These are phyloP conservation scores for Pectinophora gossypiella DNA, from an alignment of 1,140 invertebrate species.

Conservation along the genomic window DNA sequence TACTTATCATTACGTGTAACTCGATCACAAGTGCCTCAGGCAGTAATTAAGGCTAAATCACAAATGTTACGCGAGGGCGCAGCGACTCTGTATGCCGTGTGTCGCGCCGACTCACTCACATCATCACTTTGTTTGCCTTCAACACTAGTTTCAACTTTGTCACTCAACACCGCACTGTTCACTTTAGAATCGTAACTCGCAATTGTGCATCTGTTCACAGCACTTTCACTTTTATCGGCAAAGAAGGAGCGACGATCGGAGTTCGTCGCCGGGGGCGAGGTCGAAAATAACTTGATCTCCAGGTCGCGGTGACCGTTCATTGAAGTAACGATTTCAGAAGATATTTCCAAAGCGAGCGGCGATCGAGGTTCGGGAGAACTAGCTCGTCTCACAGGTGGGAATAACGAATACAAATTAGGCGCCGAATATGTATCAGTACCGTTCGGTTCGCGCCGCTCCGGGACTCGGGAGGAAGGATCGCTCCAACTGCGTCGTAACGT, in stretches of 20 bases:
- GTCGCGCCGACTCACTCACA: slow-evolving; percentile 45
- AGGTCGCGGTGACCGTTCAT: slow-evolving; percentile 85
- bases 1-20: slow-evolving; percentile 39
- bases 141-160: slow-evolving; percentile 45
- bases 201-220: slow-evolving; percentile 55
- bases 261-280: slow-evolving; percentile 67
- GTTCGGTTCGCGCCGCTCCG: slow-evolving; percentile 49
- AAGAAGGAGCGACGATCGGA: slow-evolving; percentile 63
- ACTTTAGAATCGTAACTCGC: slow-evolving; percentile 47
- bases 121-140: slow-evolving; percentile 51
- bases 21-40: slow-evolving; percentile 54
- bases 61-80: slow-evolving; percentile 59
- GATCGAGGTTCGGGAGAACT: slow-evolving; percentile 61
- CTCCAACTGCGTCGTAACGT: slow-evolving; percentile 79
- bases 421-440: slow-evolving; percentile 55
- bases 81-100: slow-evolving; percentile 35
- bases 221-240: slow-evolving; percentile 68
- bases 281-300: slow-evolving; percentile 86
- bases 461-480: slow-evolving; percentile 73
- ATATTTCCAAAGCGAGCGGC: slow-evolving; percentile 78
- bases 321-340: slow-evolving; percentile 86
- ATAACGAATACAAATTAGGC: slow-evolving; percentile 70
- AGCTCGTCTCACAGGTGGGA: slow-evolving; percentile 71
- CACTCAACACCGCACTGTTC: slow-evolving; percentile 62
- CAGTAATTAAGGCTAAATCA: slow-evolving; percentile 73